A percentile compares a stretch with the other conserved stretches of the same genome.
Evolutionary conservation across 2,797 vertebrate genomes (phyloP).

Genomic region (Pangasius macronema): DNA sequence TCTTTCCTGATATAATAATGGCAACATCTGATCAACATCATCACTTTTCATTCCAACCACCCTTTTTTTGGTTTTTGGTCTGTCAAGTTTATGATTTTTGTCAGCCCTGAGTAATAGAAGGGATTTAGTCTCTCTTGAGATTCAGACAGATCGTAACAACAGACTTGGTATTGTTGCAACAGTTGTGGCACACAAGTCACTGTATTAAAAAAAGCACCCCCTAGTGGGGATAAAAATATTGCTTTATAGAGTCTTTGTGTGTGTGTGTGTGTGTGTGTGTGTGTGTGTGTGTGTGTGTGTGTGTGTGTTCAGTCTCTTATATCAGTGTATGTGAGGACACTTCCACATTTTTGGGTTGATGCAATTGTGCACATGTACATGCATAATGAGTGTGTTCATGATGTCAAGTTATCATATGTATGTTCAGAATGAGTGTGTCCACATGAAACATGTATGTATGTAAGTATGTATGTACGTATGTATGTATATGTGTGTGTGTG

Average conservation of each 20-base stretch:
- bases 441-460: conserved; percentile 16
- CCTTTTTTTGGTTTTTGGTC: conserved; percentile 33
- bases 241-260: conserved; percentile 17
- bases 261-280: conserved; percentile 3
- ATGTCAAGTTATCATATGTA: conserved; percentile 27
- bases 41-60: conserved; percentile 45
- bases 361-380: not conserved
- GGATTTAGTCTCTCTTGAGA: conserved; percentile 7
- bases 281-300: conserved; percentile 4
- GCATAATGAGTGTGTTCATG: conserved; percentile 16
- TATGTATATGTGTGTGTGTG: conserved; percentile 8
- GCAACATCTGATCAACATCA: conserved; percentile 18
- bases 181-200: not conserved
- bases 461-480: conserved; percentile 2
- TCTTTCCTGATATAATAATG: not conserved
- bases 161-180: not conserved
- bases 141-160: not conserved
- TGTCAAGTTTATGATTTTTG: conserved; percentile 31
- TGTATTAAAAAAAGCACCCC: not conserved
- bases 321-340: conserved; percentile 27
- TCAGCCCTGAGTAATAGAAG: conserved; percentile 21
- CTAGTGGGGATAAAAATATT: not conserved
- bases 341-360: conserved; percentile 24
- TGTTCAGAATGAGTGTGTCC: conserved; percentile 34
- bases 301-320: conserved; percentile 15